Evolutionary conservation across 2,888 invertebrate genomes (phyloP), one percentile per base, ranked within the genome.

Genomic region (Chesias legatella): DNA sequence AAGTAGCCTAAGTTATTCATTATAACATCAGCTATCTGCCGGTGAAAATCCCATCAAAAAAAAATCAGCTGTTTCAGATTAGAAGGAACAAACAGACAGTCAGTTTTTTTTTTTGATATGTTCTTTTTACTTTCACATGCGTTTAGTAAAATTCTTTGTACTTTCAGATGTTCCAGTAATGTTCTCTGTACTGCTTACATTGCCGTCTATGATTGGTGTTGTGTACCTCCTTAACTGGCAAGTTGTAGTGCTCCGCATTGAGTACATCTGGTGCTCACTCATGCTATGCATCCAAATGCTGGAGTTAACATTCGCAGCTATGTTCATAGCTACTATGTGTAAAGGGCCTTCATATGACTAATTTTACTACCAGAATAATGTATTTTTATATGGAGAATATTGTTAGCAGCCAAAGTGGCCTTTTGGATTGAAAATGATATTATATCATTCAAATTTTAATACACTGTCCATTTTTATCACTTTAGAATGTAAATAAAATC

Each of bases 211-310:
- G 38, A 82, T 94, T 56, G 95, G 95, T 33, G 93, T 95, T n/a
- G 75, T 95, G 11, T 98, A 97, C 81, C 91, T 97, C 56, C 90
- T 98, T 54, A 83, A 92, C 47, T 95, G 94, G 93, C 98, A 98
- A 89, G 93, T 93, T 33, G 94, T 94, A 70, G 94, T 96, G 36
- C 91, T 98, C 43, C 90, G 94, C 65, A 91, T 97, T 60, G 98
- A 98, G 85, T 93, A 94, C 60, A 95, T 98, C 65, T 91, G 97
- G 73, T 94, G 95, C 77, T 93, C 94, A 53, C 93, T 98, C 65
- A 95, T 97, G 90, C 84, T 98, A 47, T 90, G 91, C 38, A 90
- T 98, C 60, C 93, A 97, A 73, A 88, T 90, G 25, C 85, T 95
- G 20, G 96, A 98, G 88, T 91, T 96, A 57, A 79, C 95, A 49